Conservation (phyloP, 1,140 invertebrate species). For the Bombus consobrinus region DNA sequence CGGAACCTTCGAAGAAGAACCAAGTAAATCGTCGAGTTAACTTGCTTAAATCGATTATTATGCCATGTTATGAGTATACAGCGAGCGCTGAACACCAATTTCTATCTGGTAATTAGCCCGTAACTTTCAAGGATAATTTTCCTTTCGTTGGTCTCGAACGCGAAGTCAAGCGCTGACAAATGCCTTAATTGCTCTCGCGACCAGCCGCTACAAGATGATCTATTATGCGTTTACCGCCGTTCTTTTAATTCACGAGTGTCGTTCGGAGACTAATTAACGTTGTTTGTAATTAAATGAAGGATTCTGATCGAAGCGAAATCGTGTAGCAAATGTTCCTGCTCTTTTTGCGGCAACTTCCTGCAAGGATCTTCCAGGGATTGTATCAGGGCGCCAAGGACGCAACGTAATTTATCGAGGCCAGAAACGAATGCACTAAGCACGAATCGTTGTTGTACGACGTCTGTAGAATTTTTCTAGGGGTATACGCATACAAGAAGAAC, state of each 20-base stretch:
- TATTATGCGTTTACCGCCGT: not conserved
- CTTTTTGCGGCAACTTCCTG: not conserved
- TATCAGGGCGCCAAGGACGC: not conserved
- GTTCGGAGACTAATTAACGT: not conserved
- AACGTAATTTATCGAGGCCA: constrained; percentile 45
- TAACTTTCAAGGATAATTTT: not conserved
- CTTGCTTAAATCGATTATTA: not conserved
- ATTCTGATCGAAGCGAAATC: not conserved
- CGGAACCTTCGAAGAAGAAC: not conserved
- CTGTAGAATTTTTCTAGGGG: constrained; percentile 6
- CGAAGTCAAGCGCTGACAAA: too few relatives aligned
- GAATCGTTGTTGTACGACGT: constrained; percentile 8
- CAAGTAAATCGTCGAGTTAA: not conserved
- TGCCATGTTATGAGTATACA: not conserved
- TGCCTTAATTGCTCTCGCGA: not conserved
- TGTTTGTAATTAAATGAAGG: not conserved
- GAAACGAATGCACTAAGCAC: not conserved
- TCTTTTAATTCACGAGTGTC: constrained; percentile 9
- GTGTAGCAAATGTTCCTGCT: not conserved
- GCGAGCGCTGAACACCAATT: not conserved
- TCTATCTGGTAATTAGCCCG: not conserved
- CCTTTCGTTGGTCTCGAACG: not conserved
- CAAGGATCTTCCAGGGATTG: not conserved
- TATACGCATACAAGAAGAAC: constrained; percentile 15
- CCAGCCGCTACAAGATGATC: not conserved